A percentile compares a stretch with the other conserved stretches of the same genome.
phyloP scores from a whole-genome alignment of 1,140 invertebrate species.

The Euborellia annulipes region DNA sequence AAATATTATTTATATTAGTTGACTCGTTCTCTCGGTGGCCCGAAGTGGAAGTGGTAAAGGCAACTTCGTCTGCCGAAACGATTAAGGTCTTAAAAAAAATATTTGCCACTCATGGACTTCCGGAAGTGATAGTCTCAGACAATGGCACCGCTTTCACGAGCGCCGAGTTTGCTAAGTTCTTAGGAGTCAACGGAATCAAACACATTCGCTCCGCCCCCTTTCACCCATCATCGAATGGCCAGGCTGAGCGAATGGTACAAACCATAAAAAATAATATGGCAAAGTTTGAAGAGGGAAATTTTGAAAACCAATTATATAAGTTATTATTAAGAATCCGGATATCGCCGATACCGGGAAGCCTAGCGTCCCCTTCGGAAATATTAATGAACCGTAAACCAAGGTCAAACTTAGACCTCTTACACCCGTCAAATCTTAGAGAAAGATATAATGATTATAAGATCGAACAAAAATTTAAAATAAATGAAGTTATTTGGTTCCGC shows the following conservation, averaged over 20 bases:
- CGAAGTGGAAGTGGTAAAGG: constrained; percentile 17
- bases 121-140: constrained; percentile 16
- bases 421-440: too few species aligned
- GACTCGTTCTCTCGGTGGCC: constrained; percentile 27
- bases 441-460: too few species aligned
- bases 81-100: constrained; percentile 3
- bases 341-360: constrained; percentile 3
- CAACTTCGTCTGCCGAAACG: constrained; percentile 4
- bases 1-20: constrained; percentile 11
- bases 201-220: constrained; percentile 19
- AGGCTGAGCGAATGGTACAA: constrained; percentile 19
- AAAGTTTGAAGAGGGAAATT: not conserved
- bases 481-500: too few species aligned
- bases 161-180: constrained; percentile 16
- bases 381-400: constrained; percentile 6
- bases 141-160: constrained; percentile 17
- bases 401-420: constrained; percentile 1
- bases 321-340: constrained; percentile 2
- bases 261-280: constrained; percentile 13
- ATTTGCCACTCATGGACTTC: constrained; percentile 14
- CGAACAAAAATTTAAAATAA: too few species aligned
- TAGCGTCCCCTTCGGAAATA: constrained; percentile 5
- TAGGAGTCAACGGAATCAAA: constrained; percentile 17
- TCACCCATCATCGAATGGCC: constrained; percentile 21
- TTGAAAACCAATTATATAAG: not conserved